Evolutionary conservation across 2,797 vertebrate genomes (phyloP).

Genomic region (Aldrovandia affinis): DNA sequence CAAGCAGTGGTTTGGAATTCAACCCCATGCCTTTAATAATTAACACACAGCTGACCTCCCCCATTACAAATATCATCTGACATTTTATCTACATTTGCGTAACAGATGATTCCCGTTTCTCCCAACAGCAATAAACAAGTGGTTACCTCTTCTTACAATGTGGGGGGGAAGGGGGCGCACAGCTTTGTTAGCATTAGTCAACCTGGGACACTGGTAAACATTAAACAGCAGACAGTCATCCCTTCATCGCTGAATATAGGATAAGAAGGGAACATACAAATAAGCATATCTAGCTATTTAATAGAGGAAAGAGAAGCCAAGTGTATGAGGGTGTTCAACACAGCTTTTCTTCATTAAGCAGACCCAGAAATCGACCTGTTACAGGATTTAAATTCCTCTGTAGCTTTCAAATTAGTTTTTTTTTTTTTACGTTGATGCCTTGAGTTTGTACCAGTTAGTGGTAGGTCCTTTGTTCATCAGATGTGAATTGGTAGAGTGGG

Average conservation of each 20-base stretch:
- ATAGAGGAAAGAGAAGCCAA: not conserved
- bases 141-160: not conserved
- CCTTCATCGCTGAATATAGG: not conserved
- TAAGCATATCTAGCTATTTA: not conserved
- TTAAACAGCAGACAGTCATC: constrained; percentile 46
- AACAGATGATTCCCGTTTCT: not conserved
- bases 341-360: not conserved
- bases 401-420: not conserved
- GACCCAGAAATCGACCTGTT: not conserved
- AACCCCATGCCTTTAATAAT: not conserved
- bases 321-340: not conserved
- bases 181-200: constrained; percentile 45
- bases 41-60: not conserved
- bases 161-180: constrained; percentile 32
- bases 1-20: not conserved
- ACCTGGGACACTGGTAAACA: too few species aligned
- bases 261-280: not conserved
- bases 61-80: not conserved
- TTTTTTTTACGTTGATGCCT: not conserved
- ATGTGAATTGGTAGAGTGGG: too few species aligned
- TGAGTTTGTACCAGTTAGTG: not conserved
- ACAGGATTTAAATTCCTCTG: not conserved
- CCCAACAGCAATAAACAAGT: constrained; percentile 9
- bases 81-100: not conserved
- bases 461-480: not conserved